phyloP scores from a whole-genome alignment of 2,797 vertebrate genomes.

The Apodemus agrarius region DNA sequence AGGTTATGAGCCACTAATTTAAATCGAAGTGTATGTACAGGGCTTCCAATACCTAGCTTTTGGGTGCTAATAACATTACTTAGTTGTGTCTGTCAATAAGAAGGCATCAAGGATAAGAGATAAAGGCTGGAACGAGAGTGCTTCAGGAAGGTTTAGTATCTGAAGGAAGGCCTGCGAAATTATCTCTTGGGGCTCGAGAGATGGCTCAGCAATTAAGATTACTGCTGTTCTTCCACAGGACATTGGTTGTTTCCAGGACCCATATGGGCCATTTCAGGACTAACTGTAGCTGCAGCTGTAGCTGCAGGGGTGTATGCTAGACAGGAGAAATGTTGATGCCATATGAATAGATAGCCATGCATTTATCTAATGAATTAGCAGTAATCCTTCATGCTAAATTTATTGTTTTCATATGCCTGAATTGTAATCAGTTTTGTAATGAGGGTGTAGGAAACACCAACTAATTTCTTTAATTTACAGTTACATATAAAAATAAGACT shows the following conservation, averaged over 20 bases:
- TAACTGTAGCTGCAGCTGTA: not conserved
- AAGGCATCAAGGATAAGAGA: not conserved
- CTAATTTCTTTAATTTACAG: constrained; percentile 28
- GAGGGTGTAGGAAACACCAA: not conserved
- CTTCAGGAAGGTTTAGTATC: not conserved
- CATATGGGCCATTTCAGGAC: not conserved
- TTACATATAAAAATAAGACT: not conserved
- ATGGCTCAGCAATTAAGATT: not conserved
- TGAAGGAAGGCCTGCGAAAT: not conserved
- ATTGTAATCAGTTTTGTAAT: not conserved
- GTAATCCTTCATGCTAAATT: not conserved
- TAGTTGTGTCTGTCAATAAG: not conserved
- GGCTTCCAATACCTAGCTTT: not conserved
- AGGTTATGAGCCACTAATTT: not conserved
- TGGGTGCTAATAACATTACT: not conserved
- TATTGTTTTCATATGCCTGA: not conserved
- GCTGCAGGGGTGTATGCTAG: not conserved
- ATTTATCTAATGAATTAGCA: not conserved
- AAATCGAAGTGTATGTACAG: not conserved
- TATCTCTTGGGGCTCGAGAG: not conserved
- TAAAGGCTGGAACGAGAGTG: not conserved
- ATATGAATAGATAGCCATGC: not conserved
- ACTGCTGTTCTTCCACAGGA: not conserved
- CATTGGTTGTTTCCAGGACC: not conserved
- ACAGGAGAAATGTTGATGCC: not conserved